A percentile compares a stretch with the other conserved stretches of the same genome.
phyloP scores from a whole-genome alignment of 2,113 vertebrate species.

The Azemiops feae region DNA sequence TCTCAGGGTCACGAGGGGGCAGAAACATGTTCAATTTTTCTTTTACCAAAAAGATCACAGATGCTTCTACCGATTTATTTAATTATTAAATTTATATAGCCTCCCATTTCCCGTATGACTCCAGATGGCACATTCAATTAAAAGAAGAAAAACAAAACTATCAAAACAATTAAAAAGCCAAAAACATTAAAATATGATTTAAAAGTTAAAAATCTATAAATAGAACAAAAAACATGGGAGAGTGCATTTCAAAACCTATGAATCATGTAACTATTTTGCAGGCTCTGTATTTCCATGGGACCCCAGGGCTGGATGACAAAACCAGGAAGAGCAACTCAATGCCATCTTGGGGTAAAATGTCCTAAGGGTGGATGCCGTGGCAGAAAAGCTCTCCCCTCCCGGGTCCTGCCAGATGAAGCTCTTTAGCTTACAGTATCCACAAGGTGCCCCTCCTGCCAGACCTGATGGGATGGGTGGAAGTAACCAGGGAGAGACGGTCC shows the following conservation, averaged over 20 bases:
- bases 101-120: neutral
- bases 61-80: neutral
- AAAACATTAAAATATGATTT: neutral
- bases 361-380: neutral
- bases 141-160: neutral
- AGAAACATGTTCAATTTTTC: no score
- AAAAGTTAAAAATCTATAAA: neutral
- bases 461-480: neutral
- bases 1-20: neutral
- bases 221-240: neutral
- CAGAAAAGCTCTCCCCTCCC: neutral
- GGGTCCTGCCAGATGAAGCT: neutral
- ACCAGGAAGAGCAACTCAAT: neutral
- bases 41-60: neutral
- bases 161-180: neutral
- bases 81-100: neutral
- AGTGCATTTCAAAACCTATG: neutral
- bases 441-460: neutral
- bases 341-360: neutral
- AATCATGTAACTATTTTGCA: neutral
- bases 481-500: neutral
- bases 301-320: neutral
- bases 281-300: neutral
- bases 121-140: neutral
- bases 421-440: neutral